Conservation (phyloP, 1,140 invertebrate species). For the Mycetomoellerius zeteki region DNA sequence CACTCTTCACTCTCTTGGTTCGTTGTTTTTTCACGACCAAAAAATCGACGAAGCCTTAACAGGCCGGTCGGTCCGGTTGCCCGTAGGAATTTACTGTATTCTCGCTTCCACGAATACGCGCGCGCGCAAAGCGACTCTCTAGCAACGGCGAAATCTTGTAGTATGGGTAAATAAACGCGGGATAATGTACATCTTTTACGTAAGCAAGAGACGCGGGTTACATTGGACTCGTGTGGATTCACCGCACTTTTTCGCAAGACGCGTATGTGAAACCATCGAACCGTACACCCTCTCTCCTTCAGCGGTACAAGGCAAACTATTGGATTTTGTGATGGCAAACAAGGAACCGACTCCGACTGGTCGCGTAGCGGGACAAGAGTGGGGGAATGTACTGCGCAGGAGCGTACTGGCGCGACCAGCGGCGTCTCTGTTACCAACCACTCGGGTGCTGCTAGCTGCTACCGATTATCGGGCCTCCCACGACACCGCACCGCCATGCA, state of each 20-base stretch:
- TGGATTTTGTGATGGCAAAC: conserved; percentile 87
- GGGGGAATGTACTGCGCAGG: conserved; percentile 76
- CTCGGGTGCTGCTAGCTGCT: conserved; percentile 8
- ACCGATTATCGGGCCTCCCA: not conserved
- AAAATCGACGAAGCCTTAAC: conserved; percentile 76
- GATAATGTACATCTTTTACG: conserved; percentile 75
- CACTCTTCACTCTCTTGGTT: conserved; percentile 11
- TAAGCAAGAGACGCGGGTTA: conserved; percentile 28
- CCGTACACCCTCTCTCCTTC: conserved; percentile 81
- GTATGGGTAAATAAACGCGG: conserved; percentile 71
- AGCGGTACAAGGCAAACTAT: conserved; percentile 86
- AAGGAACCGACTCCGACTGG: conserved; percentile 87
- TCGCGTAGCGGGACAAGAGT: conserved; percentile 82
- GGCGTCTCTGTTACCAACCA: conserved; percentile 76
- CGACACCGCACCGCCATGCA: not conserved
- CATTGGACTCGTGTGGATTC: conserved; percentile 44
- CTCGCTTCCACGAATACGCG: conserved; percentile 50
- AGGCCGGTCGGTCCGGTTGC: conserved; percentile 79
- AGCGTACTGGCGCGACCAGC: conserved; percentile 73
- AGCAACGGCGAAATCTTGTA: conserved; percentile 73
- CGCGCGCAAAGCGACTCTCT: conserved; percentile 35
- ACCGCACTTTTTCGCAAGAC: conserved; percentile 74
- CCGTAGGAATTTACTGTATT: conserved; percentile 76
- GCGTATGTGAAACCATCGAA: conserved; percentile 67
- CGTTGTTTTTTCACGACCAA: conserved; percentile 71